Evolutionary conservation across 2,888 invertebrate species (phyloP).

Genomic region (Xylocampa areola): DNA sequence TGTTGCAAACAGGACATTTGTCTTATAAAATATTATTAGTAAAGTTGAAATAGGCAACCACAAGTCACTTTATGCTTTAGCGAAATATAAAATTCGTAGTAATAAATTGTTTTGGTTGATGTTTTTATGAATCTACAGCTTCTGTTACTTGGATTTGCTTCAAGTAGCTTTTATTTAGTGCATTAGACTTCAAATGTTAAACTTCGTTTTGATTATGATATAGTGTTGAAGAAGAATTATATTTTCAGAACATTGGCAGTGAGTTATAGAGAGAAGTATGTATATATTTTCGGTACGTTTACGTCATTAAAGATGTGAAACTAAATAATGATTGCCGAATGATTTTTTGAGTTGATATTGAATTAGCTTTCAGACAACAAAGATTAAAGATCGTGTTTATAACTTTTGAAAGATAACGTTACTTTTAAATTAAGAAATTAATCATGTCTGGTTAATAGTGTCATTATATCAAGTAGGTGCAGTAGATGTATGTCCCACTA

Average conservation of each 20-base stretch:
- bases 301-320: constrained; percentile 3
- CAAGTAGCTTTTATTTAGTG: constrained; percentile 22
- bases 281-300: neutral
- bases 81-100: constrained; percentile 23
- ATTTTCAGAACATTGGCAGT: neutral
- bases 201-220: constrained; percentile 27
- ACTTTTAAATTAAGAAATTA: constrained; percentile 1
- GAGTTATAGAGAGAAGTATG: constrained; percentile 7
- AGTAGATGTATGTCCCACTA: neutral
- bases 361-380: constrained; percentile 7
- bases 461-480: neutral
- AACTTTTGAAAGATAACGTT: neutral
- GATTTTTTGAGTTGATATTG: neutral
- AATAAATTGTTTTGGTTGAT: constrained; percentile 28
- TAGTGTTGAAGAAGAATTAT: constrained; percentile 6
- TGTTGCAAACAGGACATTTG: neutral
- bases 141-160: constrained; percentile 34
- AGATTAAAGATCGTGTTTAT: constrained; percentile 6
- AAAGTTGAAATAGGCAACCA: constrained; percentile 15
- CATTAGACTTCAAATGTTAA: constrained; percentile 25
- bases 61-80: constrained; percentile 1
- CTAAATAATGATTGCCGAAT: constrained; percentile 14
- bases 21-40: neutral
- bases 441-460: neutral
- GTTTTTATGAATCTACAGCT: constrained; percentile 34